Conservation (phyloP, 2,888 invertebrate species). For the Platycnemis pennipes region DNA sequence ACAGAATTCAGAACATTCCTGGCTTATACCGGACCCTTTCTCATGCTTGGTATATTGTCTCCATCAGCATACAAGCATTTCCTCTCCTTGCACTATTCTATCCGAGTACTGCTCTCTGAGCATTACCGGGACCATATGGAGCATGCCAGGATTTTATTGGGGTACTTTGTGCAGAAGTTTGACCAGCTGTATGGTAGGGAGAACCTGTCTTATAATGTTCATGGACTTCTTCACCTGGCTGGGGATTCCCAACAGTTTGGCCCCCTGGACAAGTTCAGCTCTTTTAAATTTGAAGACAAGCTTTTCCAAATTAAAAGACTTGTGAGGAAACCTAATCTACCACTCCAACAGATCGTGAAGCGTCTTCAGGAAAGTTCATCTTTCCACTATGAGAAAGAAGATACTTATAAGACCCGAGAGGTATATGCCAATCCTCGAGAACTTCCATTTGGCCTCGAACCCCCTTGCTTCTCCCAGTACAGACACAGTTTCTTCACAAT, state of each 20-base stretch:
- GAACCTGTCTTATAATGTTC: conserved; percentile 76
- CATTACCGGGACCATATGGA: conserved; percentile 70
- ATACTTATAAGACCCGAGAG: background rate
- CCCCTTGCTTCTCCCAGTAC: background rate
- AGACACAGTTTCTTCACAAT: background rate
- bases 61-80: conserved; percentile 73
- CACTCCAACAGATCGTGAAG: conserved; percentile 71
- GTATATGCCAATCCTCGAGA: background rate
- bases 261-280: conserved; percentile 74
- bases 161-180: conserved; percentile 74
- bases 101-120: conserved; percentile 72
- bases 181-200: conserved; percentile 75
- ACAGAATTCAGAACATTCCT: conserved; percentile 73
- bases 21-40: conserved; percentile 73
- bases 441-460: background rate
- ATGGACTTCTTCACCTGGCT: conserved; percentile 76
- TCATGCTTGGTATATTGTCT: conserved; percentile 70
- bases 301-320: conserved; percentile 73
- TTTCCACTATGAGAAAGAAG: background rate
- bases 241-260: conserved; percentile 76
- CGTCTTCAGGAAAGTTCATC: background rate
- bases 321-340: conserved; percentile 70
- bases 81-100: conserved; percentile 72
- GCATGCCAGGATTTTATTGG: conserved; percentile 72
- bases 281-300: conserved; percentile 76